These are phyloP conservation scores for Bradypodion pumilum DNA, from an alignment of 2,797 vertebrate genomes.

Conservation along the genomic window DNA sequence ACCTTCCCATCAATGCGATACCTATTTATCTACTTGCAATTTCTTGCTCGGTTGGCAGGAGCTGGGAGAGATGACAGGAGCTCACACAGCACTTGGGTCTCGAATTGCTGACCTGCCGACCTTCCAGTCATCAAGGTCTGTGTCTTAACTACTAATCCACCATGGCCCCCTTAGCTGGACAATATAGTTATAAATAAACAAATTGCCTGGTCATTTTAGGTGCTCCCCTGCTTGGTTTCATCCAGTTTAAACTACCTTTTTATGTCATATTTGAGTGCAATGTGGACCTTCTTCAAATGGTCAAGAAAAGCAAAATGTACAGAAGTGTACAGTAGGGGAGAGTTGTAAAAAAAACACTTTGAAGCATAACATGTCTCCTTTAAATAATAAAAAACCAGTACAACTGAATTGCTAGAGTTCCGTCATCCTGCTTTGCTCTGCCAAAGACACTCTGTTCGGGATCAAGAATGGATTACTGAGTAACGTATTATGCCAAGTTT, in stretches of 20 bases:
- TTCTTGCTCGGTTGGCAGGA: too few relatives aligned
- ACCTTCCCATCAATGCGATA: too few relatives aligned
- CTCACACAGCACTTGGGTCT: too few relatives aligned
- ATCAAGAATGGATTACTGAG: slow-evolving; percentile 37
- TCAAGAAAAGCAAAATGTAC: background rate
- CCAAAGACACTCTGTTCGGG: slow-evolving; percentile 46
- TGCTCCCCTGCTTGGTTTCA: too few relatives aligned
- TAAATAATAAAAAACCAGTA: background rate
- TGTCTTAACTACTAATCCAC: too few relatives aligned
- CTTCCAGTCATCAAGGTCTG: too few relatives aligned
- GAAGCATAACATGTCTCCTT: background rate
- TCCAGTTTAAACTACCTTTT: background rate
- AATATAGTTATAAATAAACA: background rate
- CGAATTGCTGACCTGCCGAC: too few relatives aligned
- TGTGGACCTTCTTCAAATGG: background rate
- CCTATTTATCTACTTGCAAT: too few relatives aligned
- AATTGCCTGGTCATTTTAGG: background rate
- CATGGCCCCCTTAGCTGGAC: too few relatives aligned
- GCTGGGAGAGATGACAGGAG: too few relatives aligned
- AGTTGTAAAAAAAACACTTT: background rate
- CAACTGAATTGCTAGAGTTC: background rate
- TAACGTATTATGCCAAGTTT: slow-evolving; percentile 50
- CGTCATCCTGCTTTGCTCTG: slow-evolving; percentile 23
- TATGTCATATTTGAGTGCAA: background rate
- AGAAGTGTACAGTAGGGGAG: background rate